Percentiles rank a stretch among this genome's conserved stretches.
Evolutionary conservation across 2,888 invertebrate genomes (phyloP).

Genomic region (Empis stercorea): DNA sequence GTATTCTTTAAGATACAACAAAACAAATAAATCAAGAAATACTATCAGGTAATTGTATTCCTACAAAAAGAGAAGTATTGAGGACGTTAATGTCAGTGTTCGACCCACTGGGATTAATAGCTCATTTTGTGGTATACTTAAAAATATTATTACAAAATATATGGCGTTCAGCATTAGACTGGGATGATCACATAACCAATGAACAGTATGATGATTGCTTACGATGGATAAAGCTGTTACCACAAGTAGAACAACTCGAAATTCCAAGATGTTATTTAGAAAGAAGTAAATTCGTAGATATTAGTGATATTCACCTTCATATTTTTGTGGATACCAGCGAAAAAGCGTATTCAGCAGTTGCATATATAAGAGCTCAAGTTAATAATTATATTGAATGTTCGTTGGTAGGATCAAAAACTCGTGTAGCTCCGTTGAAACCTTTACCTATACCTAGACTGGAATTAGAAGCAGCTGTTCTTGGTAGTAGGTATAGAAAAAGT

Average conservation of each 20-base stretch:
- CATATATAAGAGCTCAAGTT: too few species aligned
- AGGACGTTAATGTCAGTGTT: constrained; percentile 8
- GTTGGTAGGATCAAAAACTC: constrained; percentile 14
- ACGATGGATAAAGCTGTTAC: constrained; percentile 13
- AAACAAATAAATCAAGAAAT: constrained; percentile 7
- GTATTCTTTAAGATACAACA: too few species aligned
- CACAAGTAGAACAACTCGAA: constrained; percentile 11
- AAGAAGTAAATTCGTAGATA: background rate
- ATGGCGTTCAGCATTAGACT: constrained; percentile 5
- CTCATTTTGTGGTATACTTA: too few species aligned
- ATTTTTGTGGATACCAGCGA: too few species aligned
- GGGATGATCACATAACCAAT: too few species aligned
- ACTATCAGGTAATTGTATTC: constrained; percentile 4
- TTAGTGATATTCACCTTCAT: too few species aligned
- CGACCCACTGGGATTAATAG: too few species aligned
- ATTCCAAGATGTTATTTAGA: constrained; percentile 14
- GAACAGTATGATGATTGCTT: constrained; percentile 12
- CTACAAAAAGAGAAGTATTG: constrained; percentile 10
- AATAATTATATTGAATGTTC: constrained; percentile 6
- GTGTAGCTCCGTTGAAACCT: constrained; percentile 16
- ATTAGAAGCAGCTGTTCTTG: constrained; percentile 15
- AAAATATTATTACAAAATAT: constrained; percentile 11
- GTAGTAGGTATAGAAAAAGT: constrained; percentile 9
- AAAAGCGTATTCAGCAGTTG: too few species aligned
- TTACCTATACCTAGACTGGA: constrained; percentile 16